Percentiles rank a stretch among this genome's conserved stretches.
Evolutionary conservation across 2,113 vertebrate genomes (phyloP).

Genomic region (Hystrix cristata): DNA sequence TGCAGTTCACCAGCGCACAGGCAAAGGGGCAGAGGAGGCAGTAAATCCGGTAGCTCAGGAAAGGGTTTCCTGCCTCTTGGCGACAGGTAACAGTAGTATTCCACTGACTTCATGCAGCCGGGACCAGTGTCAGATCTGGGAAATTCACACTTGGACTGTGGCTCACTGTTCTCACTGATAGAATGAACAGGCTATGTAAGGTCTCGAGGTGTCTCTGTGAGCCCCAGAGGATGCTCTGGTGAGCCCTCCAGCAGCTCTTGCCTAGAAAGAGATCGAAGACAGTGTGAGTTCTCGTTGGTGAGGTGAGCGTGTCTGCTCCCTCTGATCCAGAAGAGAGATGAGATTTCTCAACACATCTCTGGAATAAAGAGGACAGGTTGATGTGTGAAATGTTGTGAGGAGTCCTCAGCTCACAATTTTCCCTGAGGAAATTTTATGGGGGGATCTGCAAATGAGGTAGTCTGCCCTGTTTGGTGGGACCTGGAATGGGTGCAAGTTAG

Average conservation of each 20-base stretch:
- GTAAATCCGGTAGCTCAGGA: neutral
- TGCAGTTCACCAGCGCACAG: constrained; percentile 40
- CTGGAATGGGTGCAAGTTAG: neutral
- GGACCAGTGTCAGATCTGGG: neutral
- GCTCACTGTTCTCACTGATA: neutral
- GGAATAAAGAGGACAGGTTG: neutral
- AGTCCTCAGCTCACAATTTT: neutral
- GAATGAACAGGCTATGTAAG: neutral
- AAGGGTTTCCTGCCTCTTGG: neutral
- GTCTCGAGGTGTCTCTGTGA: neutral
- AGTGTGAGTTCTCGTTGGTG: no score
- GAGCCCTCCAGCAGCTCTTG: neutral
- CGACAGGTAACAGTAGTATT: neutral
- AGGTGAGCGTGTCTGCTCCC: neutral
- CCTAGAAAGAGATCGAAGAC: neutral
- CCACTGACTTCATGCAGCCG: neutral
- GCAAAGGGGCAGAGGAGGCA: neutral
- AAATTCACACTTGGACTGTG: neutral
- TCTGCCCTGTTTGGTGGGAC: neutral
- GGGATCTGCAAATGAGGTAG: neutral
- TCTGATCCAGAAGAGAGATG: neutral
- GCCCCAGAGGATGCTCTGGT: neutral
- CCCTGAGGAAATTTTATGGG: neutral
- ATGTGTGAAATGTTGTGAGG: neutral
- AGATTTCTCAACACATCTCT: neutral